These are phyloP conservation scores for Hypocryptadius cinnamomeus DNA, from an alignment of 2,113 vertebrate species.

Conservation along the genomic window DNA sequence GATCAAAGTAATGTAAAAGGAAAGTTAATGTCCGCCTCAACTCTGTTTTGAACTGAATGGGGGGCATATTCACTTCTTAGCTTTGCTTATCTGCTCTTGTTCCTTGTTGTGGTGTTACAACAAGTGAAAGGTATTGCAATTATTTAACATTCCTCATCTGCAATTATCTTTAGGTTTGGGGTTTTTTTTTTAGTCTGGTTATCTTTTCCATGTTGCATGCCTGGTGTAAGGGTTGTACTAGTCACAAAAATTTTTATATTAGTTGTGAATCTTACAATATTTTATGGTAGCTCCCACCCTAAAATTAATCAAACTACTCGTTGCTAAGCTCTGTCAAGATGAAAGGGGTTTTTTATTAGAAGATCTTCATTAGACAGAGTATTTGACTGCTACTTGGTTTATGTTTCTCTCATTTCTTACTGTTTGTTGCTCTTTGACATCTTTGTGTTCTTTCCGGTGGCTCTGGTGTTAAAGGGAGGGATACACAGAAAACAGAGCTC, in stretches of 20 bases:
- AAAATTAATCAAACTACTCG: background rate
- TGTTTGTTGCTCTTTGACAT: background rate
- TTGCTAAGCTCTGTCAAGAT: background rate
- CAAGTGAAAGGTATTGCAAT: background rate
- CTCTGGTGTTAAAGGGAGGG: background rate
- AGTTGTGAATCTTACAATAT: background rate
- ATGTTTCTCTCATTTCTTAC: background rate
- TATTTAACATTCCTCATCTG: background rate
- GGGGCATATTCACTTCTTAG: background rate
- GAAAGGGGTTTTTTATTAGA: background rate
- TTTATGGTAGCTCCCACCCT: background rate
- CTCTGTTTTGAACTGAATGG: background rate
- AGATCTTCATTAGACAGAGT: background rate
- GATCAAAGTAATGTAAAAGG: constrained; percentile 22
- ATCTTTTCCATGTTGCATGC: background rate
- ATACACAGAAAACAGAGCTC: background rate
- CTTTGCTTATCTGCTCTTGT: constrained; percentile 6
- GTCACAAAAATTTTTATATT: background rate
- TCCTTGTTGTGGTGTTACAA: background rate
- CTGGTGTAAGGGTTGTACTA: background rate
- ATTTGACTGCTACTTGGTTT: background rate
- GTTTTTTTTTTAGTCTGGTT: background rate
- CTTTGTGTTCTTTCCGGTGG: background rate
- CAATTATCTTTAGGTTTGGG: background rate
- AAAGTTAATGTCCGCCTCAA: background rate